Evolutionary conservation across 2,113 vertebrate genomes (phyloP), one percentile per base, ranked within the genome.

Genomic region (Catharus bicknelli): DNA sequence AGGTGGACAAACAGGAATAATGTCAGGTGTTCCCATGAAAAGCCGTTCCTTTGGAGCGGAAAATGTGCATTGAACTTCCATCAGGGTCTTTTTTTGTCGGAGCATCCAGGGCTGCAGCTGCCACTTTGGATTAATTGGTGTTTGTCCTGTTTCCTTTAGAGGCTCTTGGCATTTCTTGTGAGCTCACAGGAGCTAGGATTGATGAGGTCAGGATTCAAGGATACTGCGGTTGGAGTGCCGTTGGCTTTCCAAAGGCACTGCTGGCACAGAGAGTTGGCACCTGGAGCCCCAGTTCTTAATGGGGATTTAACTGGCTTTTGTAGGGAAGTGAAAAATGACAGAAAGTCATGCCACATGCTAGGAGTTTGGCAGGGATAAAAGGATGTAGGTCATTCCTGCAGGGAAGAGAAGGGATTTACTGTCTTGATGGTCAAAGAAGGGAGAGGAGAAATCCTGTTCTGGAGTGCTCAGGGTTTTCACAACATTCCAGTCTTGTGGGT

Each of bases 321-420:
- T 40, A 89, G 89, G 50, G 57, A 7, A 84, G 80, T 83, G 63
- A 87, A 74, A 84, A 93, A 88, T 29, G 77, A 36, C 26, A 50
- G 80, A 36, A 89, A 58, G 91, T 89, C 75, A 75, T 92, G 90
- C 64, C 21, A 30, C 61, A 10, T 69, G 40, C 68, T 64, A 53
- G 92, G 90, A 94, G 76, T 58, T 51, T 88, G 81, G 50, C 69
- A 43, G 68, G 66, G 82, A 89, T 75, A 2, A 89, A 94, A 53
- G 62, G 61, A 93, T 94, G 82, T 76, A 83, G 91, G 93, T 92
- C 87, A 55, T 2, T 77, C 61, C 76, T 95, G 67, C 83, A 10
- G 38, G 50, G 82, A 74, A 82, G 62, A 58, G 62, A 50, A 76
- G 42, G 58, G 62, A 75, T 87, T 95, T 70, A 21, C 69, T 64